Base-by-base conservation (phyloP, 53 echinoderm and acorn worm genomes). In the Zoroaster sp. region DNA sequence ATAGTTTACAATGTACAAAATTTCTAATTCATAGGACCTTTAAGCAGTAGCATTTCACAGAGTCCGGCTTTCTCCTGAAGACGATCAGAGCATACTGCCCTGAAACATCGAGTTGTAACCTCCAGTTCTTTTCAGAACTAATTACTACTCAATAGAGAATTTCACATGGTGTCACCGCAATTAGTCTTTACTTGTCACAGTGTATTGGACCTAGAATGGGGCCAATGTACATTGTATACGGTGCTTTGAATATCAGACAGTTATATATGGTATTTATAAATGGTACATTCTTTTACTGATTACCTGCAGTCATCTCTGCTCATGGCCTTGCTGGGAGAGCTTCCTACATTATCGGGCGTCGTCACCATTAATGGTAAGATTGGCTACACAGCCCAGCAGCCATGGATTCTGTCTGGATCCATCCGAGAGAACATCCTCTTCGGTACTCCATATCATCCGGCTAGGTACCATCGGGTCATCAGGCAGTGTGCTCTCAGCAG, bases 401-500 rank as follows among this genome's bases (percentile, higher is more conserved):
- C 97, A 0, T 97, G 97, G 97, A 93, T 97, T 17, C 80, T 97
- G 86, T 93, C 95, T 6, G 97, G 97, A 7, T 93, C 97, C 5
- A 67, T 97, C 15, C 92, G 80, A 69, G 90, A 89, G 63, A 98
- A 98, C 90, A 90, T 97, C 75, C 71, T 97, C 40, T 97, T 97
- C 77, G 97, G 97, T 4, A 70, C 68, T 28, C 79, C 78, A 6
- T 95, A 89, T 52, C 51, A 92, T 13, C 77, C 78, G 8, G 69
- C 74, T 4, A 91, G 72, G 89, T 97, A 93, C 75, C 52, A 90
- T 40, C 67, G 49, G 21, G 92, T 81, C 36, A 89, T 97, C 63
- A 76, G 59, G 46, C 85, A 77, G 3, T 97, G 97, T 71, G 97
- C 97, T 17, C 88, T 96, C 32, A 87, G 65, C 70, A 92, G 76